These are phyloP conservation scores for Acropora tenuis DNA, from an alignment of 64 coral and sea anemone species.

Conservation along the genomic window DNA sequence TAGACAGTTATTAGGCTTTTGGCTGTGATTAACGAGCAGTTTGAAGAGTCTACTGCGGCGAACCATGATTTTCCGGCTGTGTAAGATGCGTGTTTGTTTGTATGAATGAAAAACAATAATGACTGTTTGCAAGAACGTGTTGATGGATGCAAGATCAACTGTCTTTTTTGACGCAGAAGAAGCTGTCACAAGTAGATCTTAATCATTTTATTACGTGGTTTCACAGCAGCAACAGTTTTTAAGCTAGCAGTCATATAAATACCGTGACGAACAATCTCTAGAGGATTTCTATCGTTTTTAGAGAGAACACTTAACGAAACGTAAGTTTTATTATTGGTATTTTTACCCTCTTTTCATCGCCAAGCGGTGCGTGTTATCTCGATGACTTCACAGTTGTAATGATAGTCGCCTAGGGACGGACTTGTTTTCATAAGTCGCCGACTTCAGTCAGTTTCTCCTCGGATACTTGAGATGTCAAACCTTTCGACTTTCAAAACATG, in stretches of 20 bases:
- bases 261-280: background rate
- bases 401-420: slow-evolving; percentile 24
- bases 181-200: background rate
- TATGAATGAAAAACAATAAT: background rate
- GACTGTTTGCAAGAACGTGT: background rate
- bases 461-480: background rate
- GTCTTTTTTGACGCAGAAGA: slow-evolving; percentile 4
- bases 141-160: slow-evolving; percentile 8
- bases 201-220: slow-evolving; percentile 6
- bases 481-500: background rate
- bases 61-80: background rate
- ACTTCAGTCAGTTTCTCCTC: background rate
- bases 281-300: background rate
- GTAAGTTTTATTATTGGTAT: slow-evolving; percentile 21
- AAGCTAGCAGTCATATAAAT: background rate
- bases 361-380: slow-evolving; percentile 15
- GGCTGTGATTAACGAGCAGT: background rate
- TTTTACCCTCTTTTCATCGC: background rate
- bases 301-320: background rate
- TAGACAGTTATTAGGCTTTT: background rate
- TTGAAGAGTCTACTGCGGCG: background rate
- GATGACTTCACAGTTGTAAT: background rate
- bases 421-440: slow-evolving; percentile 18
- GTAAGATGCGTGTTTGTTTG: slow-evolving; percentile 12
- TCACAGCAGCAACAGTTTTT: background rate